A percentile compares a stretch with the other conserved stretches of the same genome.
These are phyloP conservation scores for Porites australiensis DNA, from an alignment of 64 coral and sea anemone genomes.

Conservation along the genomic window DNA sequence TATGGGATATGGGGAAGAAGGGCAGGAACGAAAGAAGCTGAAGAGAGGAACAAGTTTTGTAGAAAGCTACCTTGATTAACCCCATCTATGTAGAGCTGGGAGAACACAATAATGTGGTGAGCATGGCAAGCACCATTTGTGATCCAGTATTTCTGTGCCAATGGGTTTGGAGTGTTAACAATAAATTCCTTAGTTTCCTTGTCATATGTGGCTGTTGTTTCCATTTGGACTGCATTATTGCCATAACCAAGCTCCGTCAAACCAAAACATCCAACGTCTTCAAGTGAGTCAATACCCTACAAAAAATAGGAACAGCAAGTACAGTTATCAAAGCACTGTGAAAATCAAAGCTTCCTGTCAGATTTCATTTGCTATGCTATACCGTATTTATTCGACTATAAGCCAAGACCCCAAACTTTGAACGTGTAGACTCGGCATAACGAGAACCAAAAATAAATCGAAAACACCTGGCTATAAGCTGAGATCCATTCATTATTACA, in stretches of 20 bases:
- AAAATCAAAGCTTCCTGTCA: no score
- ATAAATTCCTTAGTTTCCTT: constrained; percentile 86
- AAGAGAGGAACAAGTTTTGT: not conserved
- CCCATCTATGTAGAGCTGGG: constrained; percentile 77
- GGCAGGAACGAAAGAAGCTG: not conserved
- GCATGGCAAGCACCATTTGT: constrained; percentile 92
- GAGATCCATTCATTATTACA: no score
- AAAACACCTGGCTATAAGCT: no score
- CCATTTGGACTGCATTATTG: constrained; percentile 92
- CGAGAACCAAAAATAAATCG: no score
- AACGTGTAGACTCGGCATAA: no score
- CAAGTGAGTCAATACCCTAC: constrained; percentile 79
- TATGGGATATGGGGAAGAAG: no score
- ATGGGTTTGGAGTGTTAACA: constrained; percentile 75
- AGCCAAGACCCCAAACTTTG: no score
- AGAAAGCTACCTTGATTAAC: constrained; percentile 76
- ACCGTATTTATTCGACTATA: no score
- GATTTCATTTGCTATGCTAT: no score
- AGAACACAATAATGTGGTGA: constrained; percentile 84
- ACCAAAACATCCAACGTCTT: constrained; percentile 84
- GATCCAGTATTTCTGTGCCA: constrained; percentile 97
- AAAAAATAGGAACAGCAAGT: not conserved
- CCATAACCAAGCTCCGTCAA: constrained; percentile 84
- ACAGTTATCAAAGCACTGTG: not conserved
- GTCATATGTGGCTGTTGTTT: constrained; percentile 91